Evolutionary conservation across 2,113 vertebrate genomes (phyloP).

Genomic region (Pristiophorus japonicus): DNA sequence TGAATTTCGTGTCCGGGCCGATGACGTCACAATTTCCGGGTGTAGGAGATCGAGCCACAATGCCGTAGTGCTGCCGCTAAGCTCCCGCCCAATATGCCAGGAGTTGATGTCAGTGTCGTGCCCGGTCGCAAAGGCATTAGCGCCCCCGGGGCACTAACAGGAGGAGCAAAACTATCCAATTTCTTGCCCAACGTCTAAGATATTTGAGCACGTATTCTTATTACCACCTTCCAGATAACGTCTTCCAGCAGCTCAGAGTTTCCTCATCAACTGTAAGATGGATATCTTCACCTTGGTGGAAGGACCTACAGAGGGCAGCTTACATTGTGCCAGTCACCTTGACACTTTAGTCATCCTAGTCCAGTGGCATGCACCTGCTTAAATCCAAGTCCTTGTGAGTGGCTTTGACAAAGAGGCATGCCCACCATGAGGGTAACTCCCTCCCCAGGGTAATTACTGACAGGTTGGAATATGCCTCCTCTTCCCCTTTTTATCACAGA

Average conservation of each 20-base stretch:
- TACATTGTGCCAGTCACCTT: neutral
- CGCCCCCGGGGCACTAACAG: no score
- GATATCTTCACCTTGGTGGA: neutral
- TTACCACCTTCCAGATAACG: neutral
- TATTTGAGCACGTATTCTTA: neutral
- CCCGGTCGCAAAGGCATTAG: no score
- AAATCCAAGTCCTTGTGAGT: neutral
- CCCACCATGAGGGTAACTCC: neutral
- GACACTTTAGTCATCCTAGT: neutral
- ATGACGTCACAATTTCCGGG: no score
- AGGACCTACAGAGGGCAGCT: neutral
- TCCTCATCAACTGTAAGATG: neutral
- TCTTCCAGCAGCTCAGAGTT: neutral
- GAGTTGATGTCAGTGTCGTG: no score
- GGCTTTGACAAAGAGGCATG: neutral
- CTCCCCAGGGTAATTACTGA: neutral
- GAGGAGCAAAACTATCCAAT: no score
- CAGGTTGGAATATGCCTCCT: neutral
- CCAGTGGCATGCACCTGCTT: neutral
- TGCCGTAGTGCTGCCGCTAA: no score
- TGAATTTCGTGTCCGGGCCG: no score
- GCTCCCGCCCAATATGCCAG: no score
- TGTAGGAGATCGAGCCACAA: no score
- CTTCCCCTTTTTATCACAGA: neutral
- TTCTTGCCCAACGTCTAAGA: no score